A percentile compares a stretch with the other conserved stretches of the same genome.
These are phyloP conservation scores for Enteromius mattozi DNA, from an alignment of 2,797 vertebrate species.

Conservation along the genomic window DNA sequence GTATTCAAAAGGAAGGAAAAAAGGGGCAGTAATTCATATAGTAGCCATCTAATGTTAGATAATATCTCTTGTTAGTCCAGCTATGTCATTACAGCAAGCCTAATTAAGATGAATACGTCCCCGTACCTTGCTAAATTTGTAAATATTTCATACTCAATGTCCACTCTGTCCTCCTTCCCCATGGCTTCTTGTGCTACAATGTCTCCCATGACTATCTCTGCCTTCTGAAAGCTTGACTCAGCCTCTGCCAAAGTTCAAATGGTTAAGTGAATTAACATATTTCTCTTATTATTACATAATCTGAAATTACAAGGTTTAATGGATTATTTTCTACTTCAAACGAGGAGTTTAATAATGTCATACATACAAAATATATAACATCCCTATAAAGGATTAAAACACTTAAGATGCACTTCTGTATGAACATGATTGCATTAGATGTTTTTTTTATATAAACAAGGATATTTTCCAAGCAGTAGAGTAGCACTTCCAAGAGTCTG, in stretches of 20 bases:
- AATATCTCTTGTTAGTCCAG: background rate
- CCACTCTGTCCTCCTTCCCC: constrained; percentile 70
- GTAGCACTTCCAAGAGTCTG: constrained; percentile 69
- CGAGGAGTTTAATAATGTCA: background rate
- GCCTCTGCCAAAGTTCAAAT: constrained; percentile 72
- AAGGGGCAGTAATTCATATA: background rate
- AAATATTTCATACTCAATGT: constrained; percentile 70
- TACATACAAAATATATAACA: background rate
- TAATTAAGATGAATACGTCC: background rate
- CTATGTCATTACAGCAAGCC: background rate
- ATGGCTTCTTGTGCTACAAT: constrained; percentile 69
- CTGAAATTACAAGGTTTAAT: background rate
- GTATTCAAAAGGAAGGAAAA: background rate
- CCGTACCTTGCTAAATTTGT: constrained; percentile 73
- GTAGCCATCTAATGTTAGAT: background rate
- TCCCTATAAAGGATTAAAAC: background rate
- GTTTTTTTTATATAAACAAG: constrained; percentile 40
- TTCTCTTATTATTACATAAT: background rate
- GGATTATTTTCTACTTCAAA: background rate
- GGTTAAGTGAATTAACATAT: constrained; percentile 64
- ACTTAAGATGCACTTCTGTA: background rate
- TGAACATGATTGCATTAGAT: background rate
- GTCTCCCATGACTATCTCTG: constrained; percentile 69
- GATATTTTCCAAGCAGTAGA: constrained; percentile 71
- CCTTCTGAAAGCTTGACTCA: constrained; percentile 70